Conservation (phyloP, 53 echinoderm and acorn worm species). For the Paracentrotus lividus region DNA sequence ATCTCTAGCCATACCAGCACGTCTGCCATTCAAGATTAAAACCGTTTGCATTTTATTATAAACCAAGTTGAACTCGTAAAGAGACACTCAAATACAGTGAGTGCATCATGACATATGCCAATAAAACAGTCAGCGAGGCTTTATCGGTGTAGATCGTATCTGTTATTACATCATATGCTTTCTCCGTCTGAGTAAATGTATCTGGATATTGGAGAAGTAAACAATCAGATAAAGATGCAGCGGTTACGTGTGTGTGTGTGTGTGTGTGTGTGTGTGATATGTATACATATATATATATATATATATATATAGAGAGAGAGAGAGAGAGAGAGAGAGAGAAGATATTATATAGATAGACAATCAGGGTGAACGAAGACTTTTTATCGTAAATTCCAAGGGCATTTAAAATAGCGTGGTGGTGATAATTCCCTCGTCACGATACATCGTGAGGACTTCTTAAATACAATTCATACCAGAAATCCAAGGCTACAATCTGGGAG, state of each 20-base stretch:
- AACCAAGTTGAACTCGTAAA: too few species aligned
- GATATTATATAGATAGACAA: too few species aligned
- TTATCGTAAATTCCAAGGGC: neutral
- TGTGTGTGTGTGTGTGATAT: neutral
- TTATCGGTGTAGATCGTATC: neutral
- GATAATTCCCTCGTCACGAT: neutral
- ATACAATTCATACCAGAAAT: too few species aligned
- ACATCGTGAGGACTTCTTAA: too few species aligned
- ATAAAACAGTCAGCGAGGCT: too few species aligned
- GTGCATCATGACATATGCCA: too few species aligned
- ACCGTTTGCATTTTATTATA: too few species aligned
- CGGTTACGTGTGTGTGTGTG: neutral
- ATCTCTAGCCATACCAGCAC: neutral
- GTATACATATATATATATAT: neutral
- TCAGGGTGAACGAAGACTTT: too few species aligned
- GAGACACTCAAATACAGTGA: too few species aligned
- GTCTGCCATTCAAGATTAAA: neutral
- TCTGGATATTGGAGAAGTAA: neutral
- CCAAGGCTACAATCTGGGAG: too few species aligned
- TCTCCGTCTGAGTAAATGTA: constrained; percentile 14
- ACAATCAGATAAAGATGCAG: neutral
- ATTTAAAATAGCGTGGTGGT: neutral
- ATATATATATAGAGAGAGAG: too few species aligned
- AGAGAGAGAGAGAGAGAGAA: too few species aligned
- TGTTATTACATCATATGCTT: neutral